Percentiles rank a stretch among this genome's conserved stretches.
phyloP scores from a whole-genome alignment of 2,113 vertebrate species.

The Ameiurus melas region DNA sequence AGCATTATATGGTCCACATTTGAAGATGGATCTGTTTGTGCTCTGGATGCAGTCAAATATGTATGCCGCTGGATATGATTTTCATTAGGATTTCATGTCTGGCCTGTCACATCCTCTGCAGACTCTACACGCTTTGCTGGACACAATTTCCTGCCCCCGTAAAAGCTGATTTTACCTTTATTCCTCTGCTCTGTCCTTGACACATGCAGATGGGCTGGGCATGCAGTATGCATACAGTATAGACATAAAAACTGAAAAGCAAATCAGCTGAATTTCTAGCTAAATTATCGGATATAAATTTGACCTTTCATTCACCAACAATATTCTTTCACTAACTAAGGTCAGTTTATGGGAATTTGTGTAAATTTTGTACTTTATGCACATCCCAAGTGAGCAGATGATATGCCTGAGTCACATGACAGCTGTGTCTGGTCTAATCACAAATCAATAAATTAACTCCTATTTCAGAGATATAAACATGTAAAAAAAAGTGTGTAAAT shows the following conservation, averaged over 20 bases:
- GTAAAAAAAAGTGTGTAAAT: background rate
- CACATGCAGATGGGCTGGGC: constrained; percentile 9
- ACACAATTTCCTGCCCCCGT: constrained; percentile 73
- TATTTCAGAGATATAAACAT: background rate
- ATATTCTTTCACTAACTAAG: background rate
- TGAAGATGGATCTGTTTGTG: constrained; percentile 27
- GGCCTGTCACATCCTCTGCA: constrained; percentile 66
- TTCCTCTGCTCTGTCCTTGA: constrained; percentile 35
- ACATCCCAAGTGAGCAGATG: background rate
- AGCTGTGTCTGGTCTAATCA: background rate
- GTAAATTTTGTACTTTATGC: background rate
- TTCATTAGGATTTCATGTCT: constrained; percentile 75
- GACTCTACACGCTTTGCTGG: constrained; percentile 69
- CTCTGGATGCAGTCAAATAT: constrained; percentile 39
- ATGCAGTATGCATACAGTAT: background rate
- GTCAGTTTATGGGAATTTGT: background rate
- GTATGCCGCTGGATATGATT: constrained; percentile 66
- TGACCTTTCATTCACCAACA: background rate
- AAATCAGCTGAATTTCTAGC: background rate
- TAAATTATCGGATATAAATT: background rate
- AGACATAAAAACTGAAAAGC: background rate
- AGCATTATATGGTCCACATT: background rate
- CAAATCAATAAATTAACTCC: too few relatives aligned
- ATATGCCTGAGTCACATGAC: background rate
- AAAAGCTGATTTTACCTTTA: constrained; percentile 57